Evolutionary conservation across 2,888 invertebrate genomes (phyloP).

Genomic region (Antheraea assamensis): DNA sequence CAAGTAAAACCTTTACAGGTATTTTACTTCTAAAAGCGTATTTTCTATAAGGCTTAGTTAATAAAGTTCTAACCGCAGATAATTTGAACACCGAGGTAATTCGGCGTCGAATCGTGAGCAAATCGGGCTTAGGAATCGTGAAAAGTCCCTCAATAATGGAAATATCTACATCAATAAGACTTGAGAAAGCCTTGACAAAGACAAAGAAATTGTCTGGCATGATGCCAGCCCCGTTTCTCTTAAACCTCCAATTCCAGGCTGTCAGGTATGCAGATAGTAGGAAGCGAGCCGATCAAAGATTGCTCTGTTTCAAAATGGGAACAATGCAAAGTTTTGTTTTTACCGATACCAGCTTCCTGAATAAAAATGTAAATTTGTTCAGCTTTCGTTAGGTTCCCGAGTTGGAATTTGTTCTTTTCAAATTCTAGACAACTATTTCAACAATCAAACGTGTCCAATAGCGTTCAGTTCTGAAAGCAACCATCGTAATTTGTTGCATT

Average conservation of each 20-base stretch:
- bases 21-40: background rate
- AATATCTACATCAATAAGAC: conserved; percentile 66
- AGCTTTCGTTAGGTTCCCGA: conserved; percentile 51
- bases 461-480: conserved; percentile 38
- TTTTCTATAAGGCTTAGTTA: background rate
- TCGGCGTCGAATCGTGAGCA: conserved; percentile 18
- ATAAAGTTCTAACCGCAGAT: conserved; percentile 7
- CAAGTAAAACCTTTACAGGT: background rate
- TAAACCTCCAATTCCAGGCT: conserved; percentile 33
- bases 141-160: conserved; percentile 59
- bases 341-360: conserved; percentile 60
- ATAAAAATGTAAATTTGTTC: conserved; percentile 74
- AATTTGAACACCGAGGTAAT: conserved; percentile 12
- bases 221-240: conserved; percentile 49
- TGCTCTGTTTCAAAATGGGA: conserved; percentile 64
- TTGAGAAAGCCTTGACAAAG: conserved; percentile 62
- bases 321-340: conserved; percentile 67
- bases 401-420: conserved; percentile 53
- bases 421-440: conserved; percentile 55
- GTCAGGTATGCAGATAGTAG: conserved; percentile 52
- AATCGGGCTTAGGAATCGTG: conserved; percentile 31
- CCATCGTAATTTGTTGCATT: conserved; percentile 47
- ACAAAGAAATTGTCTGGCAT: conserved; percentile 74
- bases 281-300: conserved; percentile 70
- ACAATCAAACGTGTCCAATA: conserved; percentile 52